Percentiles rank a stretch among this genome's conserved stretches.
Evolutionary conservation across 2,888 invertebrate genomes (phyloP).

Genomic region (Ennomos erosarius): DNA sequence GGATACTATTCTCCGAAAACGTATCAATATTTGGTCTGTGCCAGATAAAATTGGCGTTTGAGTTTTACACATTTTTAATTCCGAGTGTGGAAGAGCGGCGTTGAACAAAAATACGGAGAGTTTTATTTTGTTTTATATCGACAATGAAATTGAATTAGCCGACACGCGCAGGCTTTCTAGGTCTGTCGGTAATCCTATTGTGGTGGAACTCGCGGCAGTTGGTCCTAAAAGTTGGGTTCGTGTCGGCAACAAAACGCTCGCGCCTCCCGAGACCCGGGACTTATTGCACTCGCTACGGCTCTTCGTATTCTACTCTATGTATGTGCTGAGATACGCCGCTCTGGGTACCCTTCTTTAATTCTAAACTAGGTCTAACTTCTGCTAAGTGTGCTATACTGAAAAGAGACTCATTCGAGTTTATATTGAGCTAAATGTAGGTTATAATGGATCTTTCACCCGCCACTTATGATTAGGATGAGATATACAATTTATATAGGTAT

Average conservation of each 20-base stretch:
- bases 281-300: slow-evolving; percentile 46
- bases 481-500: no score
- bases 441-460: no score
- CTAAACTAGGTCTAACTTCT: slow-evolving; percentile 16
- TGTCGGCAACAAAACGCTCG: slow-evolving; percentile 60
- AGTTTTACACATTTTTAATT: slow-evolving; percentile 43
- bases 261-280: slow-evolving; percentile 55
- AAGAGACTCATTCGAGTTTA: background rate
- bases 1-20: slow-evolving; percentile 42
- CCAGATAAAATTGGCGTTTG: slow-evolving; percentile 14
- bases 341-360: slow-evolving; percentile 18
- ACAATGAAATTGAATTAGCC: slow-evolving; percentile 73
- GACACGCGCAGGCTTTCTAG: slow-evolving; percentile 66
- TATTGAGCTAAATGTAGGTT: background rate
- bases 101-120: slow-evolving; percentile 43
- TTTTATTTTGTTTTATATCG: slow-evolving; percentile 58
- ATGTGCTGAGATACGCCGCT: slow-evolving; percentile 13
- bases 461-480: no score
- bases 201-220: slow-evolving; percentile 67
- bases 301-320: slow-evolving; percentile 12
- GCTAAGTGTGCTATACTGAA: background rate
- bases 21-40: slow-evolving; percentile 33
- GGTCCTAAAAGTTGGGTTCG: slow-evolving; percentile 67
- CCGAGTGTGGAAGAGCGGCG: slow-evolving; percentile 41
- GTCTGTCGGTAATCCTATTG: slow-evolving; percentile 78